Evolutionary conservation across 2,797 vertebrate species (phyloP), one percentile per base, ranked within the genome.

Genomic region (Geotrypetes seraphini): DNA sequence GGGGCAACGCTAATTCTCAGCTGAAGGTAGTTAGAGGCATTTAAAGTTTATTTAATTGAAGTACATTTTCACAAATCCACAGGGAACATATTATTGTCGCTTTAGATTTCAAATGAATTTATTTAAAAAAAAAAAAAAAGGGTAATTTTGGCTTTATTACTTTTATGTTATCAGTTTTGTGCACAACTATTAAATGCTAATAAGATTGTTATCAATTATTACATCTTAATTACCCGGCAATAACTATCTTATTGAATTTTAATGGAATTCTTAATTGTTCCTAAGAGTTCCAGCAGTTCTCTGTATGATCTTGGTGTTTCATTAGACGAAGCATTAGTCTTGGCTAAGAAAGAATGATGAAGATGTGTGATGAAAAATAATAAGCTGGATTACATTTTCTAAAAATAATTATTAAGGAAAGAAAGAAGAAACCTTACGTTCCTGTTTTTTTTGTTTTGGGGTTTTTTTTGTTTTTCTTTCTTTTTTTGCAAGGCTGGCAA

Each of bases 151-250:
- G 20, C 36, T 39, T 29, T 24, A 12, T 44, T 31, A 31, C 31
- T 39, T 44, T 34, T 38, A 34, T 57, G 60, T 68, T 71, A 73
- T 67, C 44, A 31, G 25, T 50, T 69, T 53, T 73, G 70, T 68
- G 60, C 67, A 61, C 72, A 75, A 78, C 52, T 66, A 51, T 53
- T 59, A 53, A 63, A 60, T 66, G 58, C 63, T 73, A 71, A 66
- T 68, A 73, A 58, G 60, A 68, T 58, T 60, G 56, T 71, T 68
- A 72, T 45, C 42, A 48, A 63, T 66, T 68, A 44, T 64, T 65
- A 52, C 55, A 63, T 57, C 60, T 59, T 66, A 71, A 73, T 69
- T 72, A 72, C n/a, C n/a, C n/a, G n/a, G 36, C 25, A n/a, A n/a
- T n/a, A n/a, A n/a, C n/a, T n/a, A n/a, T n/a, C n/a, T n/a, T n/a